Evolutionary conservation across 1,140 invertebrate genomes (phyloP).

Genomic region (Zaprionus gabonicus): DNA sequence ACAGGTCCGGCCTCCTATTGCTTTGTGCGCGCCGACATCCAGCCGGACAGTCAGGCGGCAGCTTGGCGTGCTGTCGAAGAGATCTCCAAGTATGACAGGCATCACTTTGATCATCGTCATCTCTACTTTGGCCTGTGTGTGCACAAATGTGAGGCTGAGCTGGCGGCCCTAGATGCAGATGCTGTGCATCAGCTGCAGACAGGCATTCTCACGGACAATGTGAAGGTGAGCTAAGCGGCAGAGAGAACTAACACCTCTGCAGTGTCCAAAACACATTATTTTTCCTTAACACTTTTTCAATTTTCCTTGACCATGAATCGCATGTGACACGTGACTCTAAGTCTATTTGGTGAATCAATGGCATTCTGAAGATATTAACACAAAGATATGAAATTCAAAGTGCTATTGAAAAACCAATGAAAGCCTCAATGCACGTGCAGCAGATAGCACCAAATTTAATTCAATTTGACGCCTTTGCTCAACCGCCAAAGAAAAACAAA

Average conservation of each 20-base stretch:
- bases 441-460: slow-evolving; percentile 50
- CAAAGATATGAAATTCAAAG: slow-evolving; percentile 15
- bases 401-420: background rate
- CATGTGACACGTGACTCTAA: background rate
- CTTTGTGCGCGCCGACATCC: slow-evolving; percentile 85
- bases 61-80: slow-evolving; percentile 85
- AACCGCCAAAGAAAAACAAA: slow-evolving; percentile 30
- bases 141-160: slow-evolving; percentile 63
- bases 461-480: slow-evolving; percentile 52
- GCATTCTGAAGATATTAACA: slow-evolving; percentile 38
- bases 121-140: slow-evolving; percentile 86
- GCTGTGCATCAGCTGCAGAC: slow-evolving; percentile 47
- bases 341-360: slow-evolving; percentile 12
- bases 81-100: slow-evolving; percentile 85
- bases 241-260: background rate
- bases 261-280: background rate
- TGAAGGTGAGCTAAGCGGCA: slow-evolving; percentile 57
- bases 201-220: slow-evolving; percentile 68
- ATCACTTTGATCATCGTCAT: slow-evolving; percentile 86
- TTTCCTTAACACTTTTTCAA: background rate
- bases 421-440: slow-evolving; percentile 19
- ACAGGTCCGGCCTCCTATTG: slow-evolving; percentile 84
- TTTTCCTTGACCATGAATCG: slow-evolving; percentile 12
- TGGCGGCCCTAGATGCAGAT: slow-evolving; percentile 46
- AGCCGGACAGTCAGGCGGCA: slow-evolving; percentile 59